These are phyloP conservation scores for Spizaetus ornatus DNA, from an alignment of 2,113 vertebrate species.

Conservation along the genomic window DNA sequence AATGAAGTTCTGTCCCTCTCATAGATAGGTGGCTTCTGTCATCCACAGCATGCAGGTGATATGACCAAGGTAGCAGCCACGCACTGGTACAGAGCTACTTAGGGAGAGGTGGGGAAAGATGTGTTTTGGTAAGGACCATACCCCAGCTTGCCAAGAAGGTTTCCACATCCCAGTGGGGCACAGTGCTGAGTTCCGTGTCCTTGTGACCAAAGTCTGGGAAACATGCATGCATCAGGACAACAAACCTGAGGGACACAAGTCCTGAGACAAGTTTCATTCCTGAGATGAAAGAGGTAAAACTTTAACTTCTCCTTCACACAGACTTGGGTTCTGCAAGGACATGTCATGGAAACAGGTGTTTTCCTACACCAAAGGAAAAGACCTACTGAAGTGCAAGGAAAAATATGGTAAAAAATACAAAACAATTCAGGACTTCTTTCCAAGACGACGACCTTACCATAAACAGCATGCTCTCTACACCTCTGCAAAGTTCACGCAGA, in stretches of 20 bases:
- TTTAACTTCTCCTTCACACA: not conserved
- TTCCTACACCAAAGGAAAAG: not conserved
- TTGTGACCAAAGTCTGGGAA: not conserved
- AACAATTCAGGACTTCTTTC: not conserved
- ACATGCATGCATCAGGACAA: not conserved
- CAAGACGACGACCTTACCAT: not conserved
- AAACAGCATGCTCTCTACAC: not conserved
- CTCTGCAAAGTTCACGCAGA: not conserved
- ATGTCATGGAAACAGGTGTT: not conserved
- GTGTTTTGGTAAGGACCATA: not conserved
- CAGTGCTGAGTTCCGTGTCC: not conserved
- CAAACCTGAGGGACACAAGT: not conserved
- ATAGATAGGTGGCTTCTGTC: not conserved
- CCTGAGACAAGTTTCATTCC: not conserved
- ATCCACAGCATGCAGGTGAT: not conserved
- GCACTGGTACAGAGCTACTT: accelerated
- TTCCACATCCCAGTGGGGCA: not conserved
- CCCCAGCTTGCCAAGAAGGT: not conserved
- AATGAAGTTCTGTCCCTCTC: not conserved
- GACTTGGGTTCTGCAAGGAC: not conserved
- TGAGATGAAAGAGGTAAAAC: not conserved
- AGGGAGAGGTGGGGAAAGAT: not conserved
- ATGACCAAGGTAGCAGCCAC: not conserved
- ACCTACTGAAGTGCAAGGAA: not conserved
- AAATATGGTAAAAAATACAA: not conserved